These are phyloP conservation scores for Mantis religiosa DNA, from an alignment of 2,888 invertebrate species.

Conservation along the genomic window DNA sequence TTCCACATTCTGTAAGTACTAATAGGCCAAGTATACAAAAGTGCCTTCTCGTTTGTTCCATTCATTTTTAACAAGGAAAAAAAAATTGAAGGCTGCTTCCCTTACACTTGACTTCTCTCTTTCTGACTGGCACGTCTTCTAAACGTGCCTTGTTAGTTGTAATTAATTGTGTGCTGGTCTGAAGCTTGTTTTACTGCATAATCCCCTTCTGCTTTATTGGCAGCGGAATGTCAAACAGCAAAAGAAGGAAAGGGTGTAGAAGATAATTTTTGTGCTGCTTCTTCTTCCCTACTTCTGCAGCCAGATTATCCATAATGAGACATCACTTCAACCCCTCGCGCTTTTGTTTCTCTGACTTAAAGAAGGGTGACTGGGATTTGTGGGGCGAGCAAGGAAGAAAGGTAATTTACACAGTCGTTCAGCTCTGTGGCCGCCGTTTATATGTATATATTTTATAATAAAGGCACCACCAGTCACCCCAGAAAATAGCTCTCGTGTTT, in stretches of 20 bases:
- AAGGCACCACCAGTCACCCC: neutral
- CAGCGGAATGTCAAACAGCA: neutral
- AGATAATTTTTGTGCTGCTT: neutral
- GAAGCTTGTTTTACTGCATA: neutral
- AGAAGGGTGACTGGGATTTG: neutral
- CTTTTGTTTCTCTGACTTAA: neutral
- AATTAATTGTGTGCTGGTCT: neutral
- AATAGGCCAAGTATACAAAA: no score
- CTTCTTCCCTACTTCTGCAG: neutral
- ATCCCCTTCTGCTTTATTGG: neutral
- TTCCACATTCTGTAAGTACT: no score
- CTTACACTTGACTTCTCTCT: neutral
- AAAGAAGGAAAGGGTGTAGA: neutral
- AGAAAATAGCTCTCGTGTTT: neutral
- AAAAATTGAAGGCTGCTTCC: neutral
- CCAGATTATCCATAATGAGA: neutral
- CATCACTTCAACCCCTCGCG: neutral
- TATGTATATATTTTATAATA: neutral
- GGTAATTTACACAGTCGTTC: neutral
- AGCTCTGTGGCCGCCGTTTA: neutral
- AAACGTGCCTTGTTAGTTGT: neutral
- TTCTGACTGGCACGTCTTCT: neutral
- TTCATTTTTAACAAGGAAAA: neutral
- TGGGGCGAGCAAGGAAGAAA: neutral
- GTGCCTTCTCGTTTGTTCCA: neutral